Evolutionary conservation across 2,888 invertebrate genomes (phyloP), one percentile per base, ranked within the genome.

Genomic region (Dendrolimus pini): DNA sequence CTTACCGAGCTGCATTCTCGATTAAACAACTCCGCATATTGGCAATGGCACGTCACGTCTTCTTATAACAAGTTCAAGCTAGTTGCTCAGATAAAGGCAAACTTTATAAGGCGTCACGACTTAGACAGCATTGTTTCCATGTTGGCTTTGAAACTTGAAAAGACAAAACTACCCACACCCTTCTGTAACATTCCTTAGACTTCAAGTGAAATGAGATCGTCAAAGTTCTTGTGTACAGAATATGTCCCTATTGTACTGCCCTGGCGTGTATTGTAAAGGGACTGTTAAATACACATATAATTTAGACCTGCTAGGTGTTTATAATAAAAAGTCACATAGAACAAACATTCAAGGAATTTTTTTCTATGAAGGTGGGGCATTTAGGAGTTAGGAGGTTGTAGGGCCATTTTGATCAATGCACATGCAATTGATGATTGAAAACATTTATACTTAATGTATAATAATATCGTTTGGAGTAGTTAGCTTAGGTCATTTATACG

Each of bases 91-190:
- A 75, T 75, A 77, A 69, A 74, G 70, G 66, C 70, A 70, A 83
- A 83, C 70, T 83, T 83, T 78, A 77, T 75, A 81, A 81, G 74
- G 72, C 70, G 66, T 65, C 62, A 68, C 58, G 79, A 78, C 78
- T 75, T 71, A 74, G 74, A 71, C 78, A 72, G 78, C 79, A 77
- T 80, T 83, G 82, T 83, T 83, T 78, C 77, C 75, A 76, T 78
- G 81, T 83, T 83, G 82, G 78, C 80, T 81, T 80, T 71, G 68
- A 67, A 77, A 82, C 78, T 84, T 76, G 74, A 74, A 78, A 81
- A 79, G 78, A 76, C 80, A 72, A 69, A 70, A 76, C 76, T 76
- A 75, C 74, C 70, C 72, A 65, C 66, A 63, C 65, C 67, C 67
- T 72, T 72, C 64, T 68, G 67, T 65, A 70, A 72, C 74, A 74